Base-by-base conservation (phyloP, 2,888 invertebrate species). In the Sinotaia quadrata region DNA sequence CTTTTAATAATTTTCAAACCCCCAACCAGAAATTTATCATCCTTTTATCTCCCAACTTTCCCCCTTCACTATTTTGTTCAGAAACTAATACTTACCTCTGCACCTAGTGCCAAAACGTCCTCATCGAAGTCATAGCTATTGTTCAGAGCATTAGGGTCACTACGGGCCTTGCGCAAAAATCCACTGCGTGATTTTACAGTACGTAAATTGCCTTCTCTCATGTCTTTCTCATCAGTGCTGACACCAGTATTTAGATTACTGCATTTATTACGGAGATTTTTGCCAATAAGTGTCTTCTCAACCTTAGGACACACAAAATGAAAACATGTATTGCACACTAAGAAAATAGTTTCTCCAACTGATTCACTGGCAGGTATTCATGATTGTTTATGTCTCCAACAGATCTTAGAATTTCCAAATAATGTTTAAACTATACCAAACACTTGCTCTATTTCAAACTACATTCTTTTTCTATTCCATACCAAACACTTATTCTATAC, bases 231-330 rank as follows among this genome's bases (percentile, higher is more conserved):
- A 2, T 52, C 37, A 7, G 24, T 21, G 24, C 33, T 34, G 3
- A 61, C 33, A 21, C 52, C 52, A 7, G 75, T 75, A 21, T 79
- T 75, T 7, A 84, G 77, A 57, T 81, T 82, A 51, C 79, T 81
- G 24, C 81, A 65, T 52, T 83, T 84, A 29, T 77, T 73, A 60
- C 78, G 54, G 27, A 67, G 37, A 8, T 67, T 60, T 33, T 71
- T 68, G 44, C 71, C 68, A 34, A 73, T 65, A 47, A 72, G 57
- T 31, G 68, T 69, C 34, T 66, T 68, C n/a, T 73, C 72, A 44
- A 68, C 59, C 63, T 54, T 49, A 21, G 0, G n/a, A 10, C 34
- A 41, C 41, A 41, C 8, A 41, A 41, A 41, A 41, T 41, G 41
- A 18, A 41, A 8, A 41, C n/a, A n/a, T n/a, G n/a, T n/a, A n/a